These are phyloP conservation scores for Panthera tigris DNA, from an alignment of 2,113 vertebrate species.

Conservation along the genomic window DNA sequence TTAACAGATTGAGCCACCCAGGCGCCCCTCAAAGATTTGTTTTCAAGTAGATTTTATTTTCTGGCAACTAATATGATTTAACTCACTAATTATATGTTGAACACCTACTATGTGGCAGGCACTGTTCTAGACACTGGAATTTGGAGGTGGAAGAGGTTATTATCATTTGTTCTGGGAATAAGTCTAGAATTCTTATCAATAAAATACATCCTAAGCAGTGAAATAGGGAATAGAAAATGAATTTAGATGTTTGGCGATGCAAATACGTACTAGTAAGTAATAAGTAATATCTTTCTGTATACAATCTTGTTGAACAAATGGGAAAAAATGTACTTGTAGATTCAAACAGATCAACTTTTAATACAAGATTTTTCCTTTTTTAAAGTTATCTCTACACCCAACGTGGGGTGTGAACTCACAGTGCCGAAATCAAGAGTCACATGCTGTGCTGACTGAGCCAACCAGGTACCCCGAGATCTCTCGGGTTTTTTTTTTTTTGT, in stretches of 20 bases:
- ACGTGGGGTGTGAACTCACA: neutral
- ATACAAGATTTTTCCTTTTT: neutral
- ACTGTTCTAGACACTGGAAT: neutral
- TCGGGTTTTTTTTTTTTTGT: too few species aligned
- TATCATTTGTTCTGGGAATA: neutral
- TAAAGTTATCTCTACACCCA: neutral
- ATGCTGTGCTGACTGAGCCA: neutral
- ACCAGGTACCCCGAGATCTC: neutral
- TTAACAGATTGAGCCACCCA: too few species aligned
- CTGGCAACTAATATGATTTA: constrained; percentile 11
- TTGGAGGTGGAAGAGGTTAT: neutral
- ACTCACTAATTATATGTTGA: neutral
- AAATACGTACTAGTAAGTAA: constrained; percentile 7
- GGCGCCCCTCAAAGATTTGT: neutral
- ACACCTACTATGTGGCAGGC: neutral
- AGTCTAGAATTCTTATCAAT: constrained; percentile 38
- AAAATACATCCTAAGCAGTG: neutral
- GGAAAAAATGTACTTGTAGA: neutral
- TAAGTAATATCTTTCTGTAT: neutral
- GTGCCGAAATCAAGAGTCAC: neutral
- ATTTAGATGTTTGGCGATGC: constrained; percentile 15
- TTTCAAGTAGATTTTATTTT: constrained; percentile 30
- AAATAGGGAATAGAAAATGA: constrained; percentile 33
- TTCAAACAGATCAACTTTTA: neutral
- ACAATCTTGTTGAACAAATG: constrained; percentile 39